Evolutionary conservation across 2,888 invertebrate genomes (phyloP), one percentile per base, ranked within the genome.

Genomic region (Rhagonycha fulva): DNA sequence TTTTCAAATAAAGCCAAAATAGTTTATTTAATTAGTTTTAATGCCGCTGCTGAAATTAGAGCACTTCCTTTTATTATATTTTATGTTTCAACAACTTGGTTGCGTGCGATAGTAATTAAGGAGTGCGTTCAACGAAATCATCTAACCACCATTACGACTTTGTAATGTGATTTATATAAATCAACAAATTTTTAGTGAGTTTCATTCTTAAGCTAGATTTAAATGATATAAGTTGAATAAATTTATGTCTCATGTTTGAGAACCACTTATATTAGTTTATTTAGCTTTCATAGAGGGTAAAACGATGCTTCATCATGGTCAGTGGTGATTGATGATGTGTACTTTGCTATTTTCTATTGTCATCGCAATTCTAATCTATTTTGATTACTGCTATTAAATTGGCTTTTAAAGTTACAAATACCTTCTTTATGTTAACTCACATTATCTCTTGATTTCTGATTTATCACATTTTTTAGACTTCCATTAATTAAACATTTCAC

Each of bases 281-380:
- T 81, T 80, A 82, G 79, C 82, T 81, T 81, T 81, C 81, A 81
- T 75, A 75, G 73, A 68, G 79, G 78, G 76, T 76, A 78, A 78
- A 76, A 78, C 78, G 76, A 79, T 78, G 77, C 82, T 82, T 81
- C 80, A 82, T 82, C 82, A 80, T 81, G 80, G 80, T 82, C 82
- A 79, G 75, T 79, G 76, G 78, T 81, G 78, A 81, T 80, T 81
- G 81, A 82, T 82, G 81, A 81, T 77, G 80, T 77, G 79, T 78
- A 80, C 77, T 78, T 66, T 76, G 74, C 71, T 77, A 73, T 74
- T 76, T 71, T 76, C 76, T 32, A 71, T 70, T 73, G 76, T 63
- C 76, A 71, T 76, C 70, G 30, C 68, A 68, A 74, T 66, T 74
- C 62, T 76, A 74, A 76, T 76, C 76, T 68, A 71, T 76, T 76